phyloP scores from a whole-genome alignment of 2,797 vertebrate genomes.

The Syngnathus rostellatus region DNA sequence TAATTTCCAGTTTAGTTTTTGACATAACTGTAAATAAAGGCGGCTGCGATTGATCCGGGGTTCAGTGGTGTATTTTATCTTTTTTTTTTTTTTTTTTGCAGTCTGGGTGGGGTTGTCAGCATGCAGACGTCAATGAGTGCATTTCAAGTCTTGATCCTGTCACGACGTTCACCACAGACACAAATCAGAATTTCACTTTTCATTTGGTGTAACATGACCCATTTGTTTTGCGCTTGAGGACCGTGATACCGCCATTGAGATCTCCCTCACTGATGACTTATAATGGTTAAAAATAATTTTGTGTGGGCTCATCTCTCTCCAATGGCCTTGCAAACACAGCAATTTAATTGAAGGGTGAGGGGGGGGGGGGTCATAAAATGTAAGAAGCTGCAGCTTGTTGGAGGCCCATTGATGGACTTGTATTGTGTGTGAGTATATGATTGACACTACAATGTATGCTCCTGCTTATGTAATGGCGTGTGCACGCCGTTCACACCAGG shows the following conservation, averaged over 20 bases:
- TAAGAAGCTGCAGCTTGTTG: constrained; percentile 14
- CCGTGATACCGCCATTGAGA: constrained; percentile 22
- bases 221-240: constrained; percentile 34
- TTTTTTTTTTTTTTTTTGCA: background rate
- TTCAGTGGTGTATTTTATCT: background rate
- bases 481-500: background rate
- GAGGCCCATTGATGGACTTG: background rate
- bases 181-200: background rate
- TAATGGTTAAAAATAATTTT: constrained; percentile 45
- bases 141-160: background rate
- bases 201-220: constrained; percentile 9
- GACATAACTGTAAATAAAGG: constrained; percentile 11
- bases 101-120: constrained; percentile 16
- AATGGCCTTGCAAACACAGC: constrained; percentile 15
- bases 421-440: constrained; percentile 8
- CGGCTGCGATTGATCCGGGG: background rate
- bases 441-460: background rate
- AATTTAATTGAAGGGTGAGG: constrained; percentile 19
- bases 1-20: constrained; percentile 28
- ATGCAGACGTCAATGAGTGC: constrained; percentile 3
- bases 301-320: constrained; percentile 34
- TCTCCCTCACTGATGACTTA: constrained; percentile 39
- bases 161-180: background rate
- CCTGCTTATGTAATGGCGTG: background rate
- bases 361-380: constrained; percentile 9